Percentiles rank a stretch among this genome's conserved stretches.
Conservation (phyloP, 2,888 invertebrate species). For the Agrilus biguttatus region DNA sequence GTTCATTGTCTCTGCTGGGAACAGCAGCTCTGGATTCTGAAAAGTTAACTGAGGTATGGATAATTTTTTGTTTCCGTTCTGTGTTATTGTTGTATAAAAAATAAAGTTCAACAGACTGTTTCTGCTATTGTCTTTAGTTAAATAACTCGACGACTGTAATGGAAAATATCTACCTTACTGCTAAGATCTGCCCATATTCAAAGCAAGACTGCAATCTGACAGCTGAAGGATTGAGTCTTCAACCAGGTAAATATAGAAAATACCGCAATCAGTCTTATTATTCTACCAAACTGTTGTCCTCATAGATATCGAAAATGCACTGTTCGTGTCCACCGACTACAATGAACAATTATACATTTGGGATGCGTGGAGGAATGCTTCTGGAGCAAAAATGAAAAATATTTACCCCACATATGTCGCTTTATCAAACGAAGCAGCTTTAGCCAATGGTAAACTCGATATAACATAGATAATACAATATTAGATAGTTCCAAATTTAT, state of each 20-base stretch:
- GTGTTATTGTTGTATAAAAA: not conserved
- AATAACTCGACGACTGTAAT: conserved; percentile 5
- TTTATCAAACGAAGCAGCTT: conserved; percentile 46
- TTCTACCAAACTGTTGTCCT: too few relatives aligned
- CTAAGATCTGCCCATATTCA: conserved; percentile 22
- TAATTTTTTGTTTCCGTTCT: not conserved
- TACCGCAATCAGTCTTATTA: too few relatives aligned
- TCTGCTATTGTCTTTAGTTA: conserved; percentile 2
- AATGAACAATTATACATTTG: conserved; percentile 48
- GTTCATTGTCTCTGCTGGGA: conserved; percentile 29
- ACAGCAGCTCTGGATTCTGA: conserved; percentile 24
- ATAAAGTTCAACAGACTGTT: not conserved
- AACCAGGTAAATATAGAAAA: not conserved
- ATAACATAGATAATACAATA: not conserved
- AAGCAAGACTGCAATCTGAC: conserved; percentile 16
- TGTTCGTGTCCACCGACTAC: conserved; percentile 37
- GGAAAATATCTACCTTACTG: conserved; percentile 21
- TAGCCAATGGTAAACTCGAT: conserved; percentile 27
- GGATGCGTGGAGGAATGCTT: conserved; percentile 48
- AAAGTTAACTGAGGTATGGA: conserved; percentile 17
- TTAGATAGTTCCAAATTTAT: not conserved
- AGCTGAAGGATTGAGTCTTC: conserved; percentile 1
- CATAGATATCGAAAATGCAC: conserved; percentile 25
- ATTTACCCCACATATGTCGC: conserved; percentile 45
- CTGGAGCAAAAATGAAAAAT: conserved; percentile 44